A percentile compares a stretch with the other conserved stretches of the same genome.
Evolutionary conservation across 2,888 invertebrate species (phyloP).

Genomic region (Tenthredo amoena): DNA sequence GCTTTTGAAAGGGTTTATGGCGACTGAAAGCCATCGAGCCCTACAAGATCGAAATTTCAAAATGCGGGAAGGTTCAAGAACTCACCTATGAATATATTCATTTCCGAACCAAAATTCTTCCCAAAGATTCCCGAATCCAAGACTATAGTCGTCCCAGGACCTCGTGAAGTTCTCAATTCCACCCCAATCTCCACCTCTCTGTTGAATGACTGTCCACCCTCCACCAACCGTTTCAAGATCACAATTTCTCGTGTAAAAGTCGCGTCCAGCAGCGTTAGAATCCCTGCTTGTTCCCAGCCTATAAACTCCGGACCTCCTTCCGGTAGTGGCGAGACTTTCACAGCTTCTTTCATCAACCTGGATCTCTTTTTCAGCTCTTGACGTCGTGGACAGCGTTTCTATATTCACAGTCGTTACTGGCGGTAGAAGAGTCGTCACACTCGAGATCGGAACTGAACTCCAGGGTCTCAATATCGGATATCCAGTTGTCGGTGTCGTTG

Average conservation of each 20-base stretch:
- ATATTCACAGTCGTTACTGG: conserved; percentile 11
- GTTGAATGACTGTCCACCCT: conserved; percentile 81
- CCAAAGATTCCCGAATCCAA: conserved; percentile 80
- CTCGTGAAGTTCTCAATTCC: conserved; percentile 79
- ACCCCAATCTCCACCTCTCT: conserved; percentile 74
- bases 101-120: conserved; percentile 83
- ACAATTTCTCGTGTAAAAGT: conserved; percentile 79
- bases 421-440: conserved; percentile 6
- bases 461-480: conserved; percentile 1
- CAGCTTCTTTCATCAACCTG: conserved; percentile 73
- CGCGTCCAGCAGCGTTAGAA: conserved; percentile 68
- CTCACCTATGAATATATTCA: conserved; percentile 78
- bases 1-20: not conserved
- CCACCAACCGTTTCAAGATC: conserved; percentile 78
- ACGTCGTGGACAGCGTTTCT: conserved; percentile 24
- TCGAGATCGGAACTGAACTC: conserved; percentile 11
- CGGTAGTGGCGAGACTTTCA: conserved; percentile 73
- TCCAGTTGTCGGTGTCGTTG: not conserved
- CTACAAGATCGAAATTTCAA: not conserved
- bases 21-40: not conserved
- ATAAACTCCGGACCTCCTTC: conserved; percentile 77
- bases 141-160: conserved; percentile 81
- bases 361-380: not conserved
- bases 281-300: conserved; percentile 64
- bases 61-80: not conserved